A percentile compares a stretch with the other conserved stretches of the same genome.
Evolutionary conservation across 2,113 vertebrate species (phyloP).

Genomic region (Trichomycterus rosablanca): DNA sequence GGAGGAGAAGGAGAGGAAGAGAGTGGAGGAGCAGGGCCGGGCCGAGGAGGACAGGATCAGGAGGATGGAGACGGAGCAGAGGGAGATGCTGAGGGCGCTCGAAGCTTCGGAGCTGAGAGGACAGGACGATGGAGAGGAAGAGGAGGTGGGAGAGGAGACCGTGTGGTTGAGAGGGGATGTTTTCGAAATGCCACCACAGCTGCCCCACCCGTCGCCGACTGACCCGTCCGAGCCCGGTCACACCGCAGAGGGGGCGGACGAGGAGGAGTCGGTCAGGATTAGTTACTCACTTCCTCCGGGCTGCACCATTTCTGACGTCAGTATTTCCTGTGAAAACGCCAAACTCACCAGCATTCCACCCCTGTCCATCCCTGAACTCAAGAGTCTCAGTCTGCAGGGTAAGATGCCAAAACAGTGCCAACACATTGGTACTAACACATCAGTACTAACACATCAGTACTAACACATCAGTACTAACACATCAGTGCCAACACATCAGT

Average conservation of each 20-base stretch:
- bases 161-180: conserved; percentile 70
- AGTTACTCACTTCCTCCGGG: conserved; percentile 69
- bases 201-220: conserved; percentile 33
- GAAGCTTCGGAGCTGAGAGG: conserved; percentile 14
- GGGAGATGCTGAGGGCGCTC: conserved; percentile 33
- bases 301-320: conserved; percentile 77
- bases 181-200: conserved; percentile 63
- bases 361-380: conserved; percentile 77
- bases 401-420: conserved; percentile 54
- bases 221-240: conserved; percentile 34
- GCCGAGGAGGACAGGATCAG: no score
- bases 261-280: conserved; percentile 38
- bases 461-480: no score
- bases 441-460: not conserved
- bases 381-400: conserved; percentile 83
- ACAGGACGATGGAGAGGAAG: conserved; percentile 12
- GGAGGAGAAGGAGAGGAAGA: conserved; percentile 34
- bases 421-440: no score
- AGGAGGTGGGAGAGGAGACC: conserved; percentile 46
- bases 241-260: conserved; percentile 25
- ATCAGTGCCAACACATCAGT: no score
- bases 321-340: conserved; percentile 75
- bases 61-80: conserved; percentile 40
- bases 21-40: conserved; percentile 45
- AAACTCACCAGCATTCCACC: conserved; percentile 79